Evolutionary conservation across 2,888 invertebrate species (phyloP).

Genomic region (Cheilosia grossa): DNA sequence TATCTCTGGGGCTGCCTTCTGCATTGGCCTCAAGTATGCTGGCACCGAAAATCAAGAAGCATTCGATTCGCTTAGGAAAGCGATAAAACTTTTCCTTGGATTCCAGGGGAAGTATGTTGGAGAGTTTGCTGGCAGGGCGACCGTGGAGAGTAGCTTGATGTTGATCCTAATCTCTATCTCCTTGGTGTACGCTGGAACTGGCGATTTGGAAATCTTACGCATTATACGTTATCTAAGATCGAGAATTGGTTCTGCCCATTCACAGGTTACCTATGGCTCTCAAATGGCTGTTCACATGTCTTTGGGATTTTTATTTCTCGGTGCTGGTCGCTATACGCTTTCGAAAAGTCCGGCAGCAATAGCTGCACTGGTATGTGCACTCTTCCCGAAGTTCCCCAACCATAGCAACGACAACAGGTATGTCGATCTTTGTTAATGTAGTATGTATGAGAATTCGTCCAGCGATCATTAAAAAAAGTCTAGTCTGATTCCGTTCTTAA

Average conservation of each 20-base stretch:
- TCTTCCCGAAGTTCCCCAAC: slow-evolving; percentile 98
- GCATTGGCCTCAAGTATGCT: slow-evolving; percentile 96
- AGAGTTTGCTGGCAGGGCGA: slow-evolving; percentile 94
- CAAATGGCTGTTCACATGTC: slow-evolving; percentile 98
- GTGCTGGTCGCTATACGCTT: slow-evolving; percentile 94
- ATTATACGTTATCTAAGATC: slow-evolving; percentile 93
- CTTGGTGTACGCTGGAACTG: slow-evolving; percentile 97
- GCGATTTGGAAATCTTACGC: slow-evolving; percentile 92
- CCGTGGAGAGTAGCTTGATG: slow-evolving; percentile 94
- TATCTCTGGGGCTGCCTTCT: slow-evolving; percentile 96
- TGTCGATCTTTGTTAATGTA: background rate
- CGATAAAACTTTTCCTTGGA: slow-evolving; percentile 81
- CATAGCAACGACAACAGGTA: slow-evolving; percentile 98
- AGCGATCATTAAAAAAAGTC: too few species aligned
- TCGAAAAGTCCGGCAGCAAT: slow-evolving; percentile 92
- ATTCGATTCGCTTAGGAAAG: slow-evolving; percentile 86
- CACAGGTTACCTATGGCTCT: slow-evolving; percentile 93
- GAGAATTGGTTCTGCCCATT: slow-evolving; percentile 89
- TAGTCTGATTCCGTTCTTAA: background rate
- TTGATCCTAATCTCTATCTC: slow-evolving; percentile 89
- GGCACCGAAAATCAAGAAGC: slow-evolving; percentile 94
- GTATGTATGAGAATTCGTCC: too few species aligned
- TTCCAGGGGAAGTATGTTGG: slow-evolving; percentile 88
- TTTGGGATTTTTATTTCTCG: slow-evolving; percentile 95
- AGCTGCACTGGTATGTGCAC: slow-evolving; percentile 95